Evolutionary conservation across 1,140 invertebrate genomes (phyloP).

Genomic region (Nasonia giraulti): DNA sequence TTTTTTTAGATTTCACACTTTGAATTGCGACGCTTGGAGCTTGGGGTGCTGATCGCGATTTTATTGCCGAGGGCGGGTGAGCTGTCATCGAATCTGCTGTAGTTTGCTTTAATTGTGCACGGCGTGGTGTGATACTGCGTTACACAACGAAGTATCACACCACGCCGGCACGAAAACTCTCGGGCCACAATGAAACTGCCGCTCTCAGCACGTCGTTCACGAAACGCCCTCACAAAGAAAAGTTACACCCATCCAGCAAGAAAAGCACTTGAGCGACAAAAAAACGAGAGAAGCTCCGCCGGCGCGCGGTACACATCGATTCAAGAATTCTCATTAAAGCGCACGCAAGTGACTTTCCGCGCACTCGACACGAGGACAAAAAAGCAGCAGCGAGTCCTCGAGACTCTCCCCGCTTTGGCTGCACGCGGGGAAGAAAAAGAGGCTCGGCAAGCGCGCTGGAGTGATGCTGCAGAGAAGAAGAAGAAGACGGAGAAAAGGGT

Average conservation of each 20-base stretch:
- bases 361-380: conserved; percentile 23
- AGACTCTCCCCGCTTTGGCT: neutral
- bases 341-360: conserved; percentile 41
- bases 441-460: neutral
- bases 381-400: conserved; percentile 9
- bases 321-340: conserved; percentile 45
- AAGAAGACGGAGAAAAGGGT: conserved; percentile 33
- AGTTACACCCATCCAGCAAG: too few species aligned
- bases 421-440: conserved; percentile 42
- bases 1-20: conserved; percentile 8
- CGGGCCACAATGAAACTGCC: too few species aligned
- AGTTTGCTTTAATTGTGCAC: too few species aligned
- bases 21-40: neutral
- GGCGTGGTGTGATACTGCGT: too few species aligned
- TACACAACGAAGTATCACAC: too few species aligned
- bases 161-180: too few species aligned
- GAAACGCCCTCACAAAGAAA: too few species aligned
- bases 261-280: too few species aligned
- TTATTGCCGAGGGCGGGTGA: neutral
- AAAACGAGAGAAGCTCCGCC: too few species aligned
- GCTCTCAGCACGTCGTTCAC: too few species aligned
- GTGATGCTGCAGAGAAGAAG: conserved; percentile 20
- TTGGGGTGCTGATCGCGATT: neutral
- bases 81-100: neutral
- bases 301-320: conserved; percentile 6